Base-by-base conservation (phyloP, 2,113 vertebrate species). In the Muntiacus reevesi region DNA sequence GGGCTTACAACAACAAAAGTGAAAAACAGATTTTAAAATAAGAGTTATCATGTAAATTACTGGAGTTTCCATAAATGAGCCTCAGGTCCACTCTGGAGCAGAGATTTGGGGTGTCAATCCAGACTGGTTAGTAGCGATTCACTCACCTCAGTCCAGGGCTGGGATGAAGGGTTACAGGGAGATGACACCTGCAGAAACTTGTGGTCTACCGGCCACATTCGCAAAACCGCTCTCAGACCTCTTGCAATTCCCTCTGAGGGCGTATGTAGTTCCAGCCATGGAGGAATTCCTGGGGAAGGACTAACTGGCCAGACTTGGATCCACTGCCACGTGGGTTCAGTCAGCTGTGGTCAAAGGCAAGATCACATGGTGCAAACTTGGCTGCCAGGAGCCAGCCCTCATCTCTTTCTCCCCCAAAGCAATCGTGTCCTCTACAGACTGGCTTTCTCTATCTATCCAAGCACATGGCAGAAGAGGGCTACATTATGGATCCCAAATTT, bases 11-110 rank as follows among this genome's bases (percentile, higher is more conserved):
- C 17, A 78, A 89, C 23, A 81, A 13, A 88, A 88, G 21, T 88
- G 19, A 28, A n/a, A 96, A 83, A 27, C 13, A 59, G 40, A n/a
- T 40, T 96, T 90, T 71, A 59, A 90, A 79, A 81, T 55, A 67
- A 62, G 19, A 87, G 59, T 81, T 71, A 76, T 54, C 54, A 47
- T 57, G 81, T 82, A 11, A 45, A n/a, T 89, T 67, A 45, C 47
- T 30, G 5, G 36, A 47, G 47, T 57, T 89, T 28, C 67, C 21
- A n/a, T 94, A 67, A 94, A 67, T 21, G 59, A 87, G 52, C 67
- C 40, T 81, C 11, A 13, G 10, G 12, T 74, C 14, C 60, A 90
- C 92, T 82, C 25, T 67, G 78, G 83, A 83, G 76, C 76, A 91
- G 55, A 62, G 91, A 62, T 62, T 91, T 54, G 36, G 16, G 12